Evolutionary conservation across 2,113 vertebrate species (phyloP).

Genomic region (Clarias macrocephalus): DNA sequence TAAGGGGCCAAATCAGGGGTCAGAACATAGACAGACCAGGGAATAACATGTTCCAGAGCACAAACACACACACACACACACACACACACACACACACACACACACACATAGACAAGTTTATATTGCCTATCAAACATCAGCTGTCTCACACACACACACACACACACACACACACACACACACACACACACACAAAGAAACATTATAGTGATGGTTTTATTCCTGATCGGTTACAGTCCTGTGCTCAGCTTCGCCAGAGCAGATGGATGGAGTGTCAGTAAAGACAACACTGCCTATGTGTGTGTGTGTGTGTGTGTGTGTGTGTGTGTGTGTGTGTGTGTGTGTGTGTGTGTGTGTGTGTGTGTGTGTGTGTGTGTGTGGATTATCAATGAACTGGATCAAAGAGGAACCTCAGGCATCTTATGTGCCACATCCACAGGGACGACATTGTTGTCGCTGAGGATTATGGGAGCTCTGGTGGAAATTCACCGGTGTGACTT

Average conservation of each 20-base stretch:
- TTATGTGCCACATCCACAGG: no score
- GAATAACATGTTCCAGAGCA: background rate
- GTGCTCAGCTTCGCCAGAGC: no score
- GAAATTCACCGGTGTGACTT: no score
- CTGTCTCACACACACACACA: background rate
- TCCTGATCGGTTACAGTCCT: no score
- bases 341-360: background rate
- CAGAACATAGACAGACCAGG: background rate
- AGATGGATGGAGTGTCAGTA: no score
- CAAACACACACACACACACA: background rate
- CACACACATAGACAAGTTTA: background rate
- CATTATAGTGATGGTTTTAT: background rate
- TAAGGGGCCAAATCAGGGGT: background rate
- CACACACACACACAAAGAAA: background rate
- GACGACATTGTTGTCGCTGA: no score
- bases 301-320: background rate
- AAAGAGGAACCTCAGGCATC: no score
- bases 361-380: background rate
- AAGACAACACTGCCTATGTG: no score
- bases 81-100: background rate
- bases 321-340: background rate
- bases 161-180: background rate
- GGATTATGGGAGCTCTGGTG: no score
- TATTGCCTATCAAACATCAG: no score
- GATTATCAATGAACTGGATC: background rate